phyloP scores from a whole-genome alignment of 2,113 vertebrate species.

The human (Homo sapiens) region GRCh38 chr4:39481001-39481500 shows the following conservation, averaged over 20 bases:
- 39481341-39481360: slow-evolving; percentile 99
- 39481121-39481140: slow-evolving; percentile 99
- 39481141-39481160: slow-evolving; percentile 98
- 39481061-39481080: too few species aligned
- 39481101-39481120: slow-evolving; percentile 99
- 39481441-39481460: slow-evolving; percentile 99
- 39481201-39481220: slow-evolving; percentile 99
- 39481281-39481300: slow-evolving; percentile 99
- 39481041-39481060: too few species aligned
- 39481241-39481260: slow-evolving; percentile 99
- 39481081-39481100: slow-evolving; percentile 84
- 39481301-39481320: slow-evolving; percentile 99
- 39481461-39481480: slow-evolving; percentile 86
- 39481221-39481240: slow-evolving; percentile 99
- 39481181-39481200: slow-evolving; percentile 99
- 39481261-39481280: slow-evolving; percentile 99
- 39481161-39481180: slow-evolving; percentile 98
- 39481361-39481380: slow-evolving; percentile 98
- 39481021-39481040: too few species aligned
- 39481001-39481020: too few species aligned
- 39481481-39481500: slow-evolving; percentile 61
- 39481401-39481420: slow-evolving; percentile 99
- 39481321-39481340: slow-evolving; percentile 99
- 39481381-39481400: slow-evolving; percentile 98
- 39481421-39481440: slow-evolving; percentile 99